These are phyloP conservation scores for Vollenhovia emeryi DNA, from an alignment of 1,140 invertebrate genomes.

Conservation along the genomic window DNA sequence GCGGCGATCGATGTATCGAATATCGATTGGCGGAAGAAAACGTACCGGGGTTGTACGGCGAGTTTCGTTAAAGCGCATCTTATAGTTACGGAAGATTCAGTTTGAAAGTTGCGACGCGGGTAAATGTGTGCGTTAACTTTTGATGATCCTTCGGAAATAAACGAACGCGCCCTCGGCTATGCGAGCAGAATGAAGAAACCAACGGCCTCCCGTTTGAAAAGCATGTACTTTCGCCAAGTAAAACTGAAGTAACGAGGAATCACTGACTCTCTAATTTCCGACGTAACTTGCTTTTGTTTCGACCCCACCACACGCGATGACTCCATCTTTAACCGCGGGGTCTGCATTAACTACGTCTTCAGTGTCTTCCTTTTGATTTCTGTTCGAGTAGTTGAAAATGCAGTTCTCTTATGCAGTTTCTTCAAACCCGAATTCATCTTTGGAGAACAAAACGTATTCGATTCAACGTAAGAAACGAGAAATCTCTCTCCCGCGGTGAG, in stretches of 20 bases:
- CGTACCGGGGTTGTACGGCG: neutral
- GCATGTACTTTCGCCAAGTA: slow-evolving; percentile 34
- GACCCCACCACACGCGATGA: neutral
- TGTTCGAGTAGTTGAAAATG: neutral
- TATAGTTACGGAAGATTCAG: slow-evolving; percentile 7
- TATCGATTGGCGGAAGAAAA: slow-evolving; percentile 27
- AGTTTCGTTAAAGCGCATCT: slow-evolving; percentile 32
- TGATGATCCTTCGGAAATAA: slow-evolving; percentile 56
- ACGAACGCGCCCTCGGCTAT: slow-evolving; percentile 25
- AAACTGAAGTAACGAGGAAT: slow-evolving; percentile 66
- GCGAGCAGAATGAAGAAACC: neutral
- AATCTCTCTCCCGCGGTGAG: slow-evolving; percentile 30
- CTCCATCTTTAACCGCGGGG: neutral
- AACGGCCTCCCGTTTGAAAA: neutral
- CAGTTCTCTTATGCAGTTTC: slow-evolving; percentile 1
- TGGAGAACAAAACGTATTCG: slow-evolving; percentile 28
- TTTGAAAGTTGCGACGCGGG: slow-evolving; percentile 36
- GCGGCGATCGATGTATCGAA: neutral
- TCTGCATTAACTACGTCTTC: neutral
- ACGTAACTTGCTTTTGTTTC: neutral
- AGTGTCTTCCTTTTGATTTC: neutral
- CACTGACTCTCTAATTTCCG: slow-evolving; percentile 35
- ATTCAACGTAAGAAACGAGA: slow-evolving; percentile 6
- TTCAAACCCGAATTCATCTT: slow-evolving; percentile 37
- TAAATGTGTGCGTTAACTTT: slow-evolving; percentile 59